These are phyloP conservation scores for Stenoptilia bipunctidactyla DNA, from an alignment of 2,888 invertebrate genomes.

Conservation along the genomic window DNA sequence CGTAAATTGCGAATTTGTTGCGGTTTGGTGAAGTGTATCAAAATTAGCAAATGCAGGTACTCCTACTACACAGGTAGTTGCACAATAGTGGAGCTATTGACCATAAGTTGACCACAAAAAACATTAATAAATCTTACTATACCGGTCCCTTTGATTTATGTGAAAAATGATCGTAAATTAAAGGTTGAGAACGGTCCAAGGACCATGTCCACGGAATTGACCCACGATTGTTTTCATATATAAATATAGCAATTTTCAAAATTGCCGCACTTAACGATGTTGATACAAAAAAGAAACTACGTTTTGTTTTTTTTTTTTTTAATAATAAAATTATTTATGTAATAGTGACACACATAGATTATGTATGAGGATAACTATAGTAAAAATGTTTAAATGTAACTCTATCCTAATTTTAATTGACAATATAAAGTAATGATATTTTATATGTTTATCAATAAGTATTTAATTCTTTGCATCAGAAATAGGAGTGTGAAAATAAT, in stretches of 20 bases:
- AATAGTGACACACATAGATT: too few species aligned
- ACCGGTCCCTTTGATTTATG: conserved; percentile 67
- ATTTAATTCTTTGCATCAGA: too few species aligned
- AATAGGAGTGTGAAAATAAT: too few species aligned
- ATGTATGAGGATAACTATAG: too few species aligned
- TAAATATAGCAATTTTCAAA: not conserved
- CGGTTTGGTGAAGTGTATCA: conserved; percentile 14
- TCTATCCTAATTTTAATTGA: too few species aligned
- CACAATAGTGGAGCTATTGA: conserved; percentile 19
- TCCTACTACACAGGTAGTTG: conserved; percentile 18
- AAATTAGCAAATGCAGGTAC: conserved; percentile 23
- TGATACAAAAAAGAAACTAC: too few species aligned
- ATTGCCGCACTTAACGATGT: not conserved
- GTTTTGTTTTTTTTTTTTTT: too few species aligned
- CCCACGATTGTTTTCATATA: not conserved
- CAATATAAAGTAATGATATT: too few species aligned
- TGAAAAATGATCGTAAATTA: conserved; percentile 70
- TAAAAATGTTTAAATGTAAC: too few species aligned
- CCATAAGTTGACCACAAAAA: conserved; percentile 32
- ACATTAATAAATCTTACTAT: conserved; percentile 50
- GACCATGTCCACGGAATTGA: conserved; percentile 25
- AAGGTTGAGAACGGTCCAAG: conserved; percentile 43
- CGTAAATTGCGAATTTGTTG: conserved; percentile 36
- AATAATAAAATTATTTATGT: too few species aligned
- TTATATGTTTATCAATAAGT: too few species aligned